Evolutionary conservation across 1,140 invertebrate genomes (phyloP).

Genomic region (Drosophila guanche): DNA sequence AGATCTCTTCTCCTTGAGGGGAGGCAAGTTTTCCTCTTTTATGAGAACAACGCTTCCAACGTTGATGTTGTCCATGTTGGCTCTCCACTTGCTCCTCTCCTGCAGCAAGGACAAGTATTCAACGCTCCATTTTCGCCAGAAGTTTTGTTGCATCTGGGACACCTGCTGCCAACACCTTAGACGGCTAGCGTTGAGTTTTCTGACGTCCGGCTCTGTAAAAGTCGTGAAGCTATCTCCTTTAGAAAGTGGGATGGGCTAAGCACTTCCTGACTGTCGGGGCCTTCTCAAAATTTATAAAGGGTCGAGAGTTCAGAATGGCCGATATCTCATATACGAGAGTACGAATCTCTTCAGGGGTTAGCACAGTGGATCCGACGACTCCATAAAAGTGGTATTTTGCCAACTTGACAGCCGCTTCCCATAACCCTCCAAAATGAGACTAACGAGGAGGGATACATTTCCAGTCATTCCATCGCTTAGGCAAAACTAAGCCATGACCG

Average conservation of each 20-base stretch:
- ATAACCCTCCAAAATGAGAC: background rate
- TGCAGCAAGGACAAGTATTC: conserved; percentile 4
- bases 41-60: background rate
- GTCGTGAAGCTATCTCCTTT: too few species aligned
- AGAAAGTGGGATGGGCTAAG: too few species aligned
- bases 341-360: background rate
- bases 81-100: conserved; percentile 4
- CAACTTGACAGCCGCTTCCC: background rate
- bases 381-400: background rate
- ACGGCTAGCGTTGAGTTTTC: background rate
- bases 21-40: conserved; percentile 2
- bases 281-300: background rate
- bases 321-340: conserved; percentile 1
- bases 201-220: conserved; percentile 3
- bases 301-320: background rate
- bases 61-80: background rate
- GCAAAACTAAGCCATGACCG: too few species aligned
- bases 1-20: conserved; percentile 1
- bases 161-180: background rate
- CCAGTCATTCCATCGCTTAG: too few species aligned
- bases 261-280: background rate
- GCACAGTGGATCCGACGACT: background rate
- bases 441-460: background rate
- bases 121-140: background rate
- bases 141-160: conserved; percentile 2